Conservation (phyloP, 2,113 vertebrate species). For the Sceloporus tristichus region DNA sequence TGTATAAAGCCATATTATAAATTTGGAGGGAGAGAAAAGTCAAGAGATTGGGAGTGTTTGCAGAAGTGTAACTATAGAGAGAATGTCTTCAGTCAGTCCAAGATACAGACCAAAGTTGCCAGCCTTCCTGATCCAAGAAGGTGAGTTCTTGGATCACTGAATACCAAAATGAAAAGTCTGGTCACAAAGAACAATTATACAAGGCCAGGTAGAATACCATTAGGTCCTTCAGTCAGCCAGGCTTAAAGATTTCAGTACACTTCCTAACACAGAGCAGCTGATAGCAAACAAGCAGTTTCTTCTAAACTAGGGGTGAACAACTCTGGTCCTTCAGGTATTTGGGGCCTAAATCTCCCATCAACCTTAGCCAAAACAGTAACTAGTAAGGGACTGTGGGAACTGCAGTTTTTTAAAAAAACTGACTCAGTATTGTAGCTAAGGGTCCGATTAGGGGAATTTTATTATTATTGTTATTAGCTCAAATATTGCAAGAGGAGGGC, state of each 20-base stretch:
- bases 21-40: background rate
- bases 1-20: background rate
- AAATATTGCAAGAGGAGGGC: too few relatives aligned
- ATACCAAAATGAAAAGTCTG: background rate
- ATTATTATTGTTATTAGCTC: too few relatives aligned
- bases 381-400: too few relatives aligned
- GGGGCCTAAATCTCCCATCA: background rate
- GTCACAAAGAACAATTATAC: background rate
- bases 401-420: too few relatives aligned
- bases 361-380: background rate
- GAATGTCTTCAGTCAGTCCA: background rate
- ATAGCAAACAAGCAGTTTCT: background rate
- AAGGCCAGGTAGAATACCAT: background rate
- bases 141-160: background rate
- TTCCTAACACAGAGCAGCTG: background rate
- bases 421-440: too few relatives aligned
- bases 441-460: too few relatives aligned
- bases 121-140: background rate
- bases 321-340: too few relatives aligned
- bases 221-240: background rate
- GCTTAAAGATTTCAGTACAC: background rate
- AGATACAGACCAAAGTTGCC: background rate
- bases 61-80: background rate
- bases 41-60: background rate
- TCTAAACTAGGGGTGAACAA: background rate